Evolutionary conservation across 2,888 invertebrate species (phyloP), one percentile per base, ranked within the genome.

Genomic region (Hypolimnas misippus): DNA sequence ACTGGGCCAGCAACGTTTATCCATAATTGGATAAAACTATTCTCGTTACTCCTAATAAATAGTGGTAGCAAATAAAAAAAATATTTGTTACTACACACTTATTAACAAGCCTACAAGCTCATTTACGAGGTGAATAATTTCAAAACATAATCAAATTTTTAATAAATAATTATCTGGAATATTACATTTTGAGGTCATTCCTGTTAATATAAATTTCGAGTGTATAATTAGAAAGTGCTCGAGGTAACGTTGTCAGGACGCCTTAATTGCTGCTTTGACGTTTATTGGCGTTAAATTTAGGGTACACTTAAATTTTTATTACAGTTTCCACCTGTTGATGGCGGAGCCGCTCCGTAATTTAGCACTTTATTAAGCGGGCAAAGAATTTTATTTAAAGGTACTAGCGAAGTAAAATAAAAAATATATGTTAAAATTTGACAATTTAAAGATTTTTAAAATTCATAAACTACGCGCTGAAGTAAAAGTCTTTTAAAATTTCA

Each of bases 271-370:
- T 44, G 55, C 38, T 68, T 68, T 63, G 63, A 65, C 70, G 56
- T 69, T 70, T 70, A 70, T 66, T 67, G 63, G 64, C 50, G 59
- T 56, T 51, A 63, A 68, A 65, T 71, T 64, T 63, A 64, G 54
- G 66, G 59, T 57, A 58, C 59, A 63, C 58, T 62, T 57, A 33
- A 42, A 40, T 62, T 66, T 67, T 63, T 66, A 66, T 66, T 64
- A 61, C 62, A 51, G 10, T 54, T 57, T 44, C 61, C 66, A 68
- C 66, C 62, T 68, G 68, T 68, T 66, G 65, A 59, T 52, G 57
- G 21, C 44, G 17, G 5, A n/a, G 44, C 42, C 19, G 42, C 62
- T 65, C 42, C 42, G 52, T 52, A 56, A 57, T 51, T 57, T 62
- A 56, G 57, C 52, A 56, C 63, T 61, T 67, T 63, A 65, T 63